Conservation (phyloP, 2,113 vertebrate species). For the Solea senegalensis region DNA sequence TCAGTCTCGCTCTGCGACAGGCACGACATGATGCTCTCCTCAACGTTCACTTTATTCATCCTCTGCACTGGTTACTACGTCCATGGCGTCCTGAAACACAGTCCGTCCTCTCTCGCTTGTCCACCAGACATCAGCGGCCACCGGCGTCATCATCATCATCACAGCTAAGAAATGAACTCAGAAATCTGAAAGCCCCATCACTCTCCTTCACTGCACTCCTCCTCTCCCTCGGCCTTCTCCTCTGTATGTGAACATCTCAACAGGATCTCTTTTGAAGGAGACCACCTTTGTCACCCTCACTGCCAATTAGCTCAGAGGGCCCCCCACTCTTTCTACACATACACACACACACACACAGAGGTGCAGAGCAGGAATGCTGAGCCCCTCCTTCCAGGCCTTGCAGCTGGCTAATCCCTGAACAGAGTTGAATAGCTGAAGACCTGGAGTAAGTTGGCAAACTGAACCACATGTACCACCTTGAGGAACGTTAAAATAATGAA, state of each 20-base stretch:
- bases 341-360: slow-evolving; percentile 65
- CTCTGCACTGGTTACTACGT: slow-evolving; percentile 23
- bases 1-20: slow-evolving; percentile 78
- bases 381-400: slow-evolving; percentile 61
- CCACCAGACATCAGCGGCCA: slow-evolving; percentile 21
- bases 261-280: slow-evolving; percentile 81
- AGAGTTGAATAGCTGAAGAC: slow-evolving; percentile 47
- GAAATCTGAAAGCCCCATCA: slow-evolving; percentile 25
- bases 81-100: slow-evolving; percentile 1
- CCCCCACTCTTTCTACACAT: slow-evolving; percentile 71
- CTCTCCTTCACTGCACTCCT: slow-evolving; percentile 43
- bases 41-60: slow-evolving; percentile 58
- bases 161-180: slow-evolving; percentile 19
- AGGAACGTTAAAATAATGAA: background rate
- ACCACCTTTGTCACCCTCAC: slow-evolving; percentile 86
- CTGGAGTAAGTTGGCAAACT: slow-evolving; percentile 35
- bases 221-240: slow-evolving; percentile 23
- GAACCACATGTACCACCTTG: slow-evolving; percentile 12
- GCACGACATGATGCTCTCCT: slow-evolving; percentile 70
- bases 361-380: slow-evolving; percentile 72
- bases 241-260: slow-evolving; percentile 67
- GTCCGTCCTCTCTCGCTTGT: slow-evolving; percentile 8
- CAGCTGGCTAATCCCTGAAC: slow-evolving; percentile 76
- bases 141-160: background rate
- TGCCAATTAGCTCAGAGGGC: slow-evolving; percentile 86